Percentiles rank a stretch among this genome's conserved stretches.
These are phyloP conservation scores for Toxonevra muliebris DNA, from an alignment of 2,888 invertebrate genomes.

Conservation along the genomic window DNA sequence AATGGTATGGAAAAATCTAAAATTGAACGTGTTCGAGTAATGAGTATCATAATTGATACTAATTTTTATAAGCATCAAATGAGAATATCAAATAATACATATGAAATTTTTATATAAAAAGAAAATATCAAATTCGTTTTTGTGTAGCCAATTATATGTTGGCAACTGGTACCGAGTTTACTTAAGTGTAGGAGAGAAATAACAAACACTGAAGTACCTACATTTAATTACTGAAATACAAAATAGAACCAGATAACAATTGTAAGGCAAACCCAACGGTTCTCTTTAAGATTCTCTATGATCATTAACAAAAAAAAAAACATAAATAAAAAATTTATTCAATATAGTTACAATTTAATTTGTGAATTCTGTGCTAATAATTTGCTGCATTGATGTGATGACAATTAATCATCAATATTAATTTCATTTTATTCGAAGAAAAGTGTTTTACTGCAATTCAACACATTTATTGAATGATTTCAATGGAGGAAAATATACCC, in stretches of 20 bases:
- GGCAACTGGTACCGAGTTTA: background rate
- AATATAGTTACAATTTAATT: too few relatives aligned
- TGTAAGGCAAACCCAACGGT: slow-evolving; percentile 28
- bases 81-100: slow-evolving; percentile 39
- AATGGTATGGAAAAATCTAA: too few relatives aligned
- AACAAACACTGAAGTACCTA: background rate
- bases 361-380: too few relatives aligned
- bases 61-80: slow-evolving; percentile 49
- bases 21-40: background rate
- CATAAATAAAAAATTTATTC: too few relatives aligned
- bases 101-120: slow-evolving; percentile 4
- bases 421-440: background rate
- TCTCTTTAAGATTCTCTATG: slow-evolving; percentile 8
- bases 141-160: slow-evolving; percentile 4
- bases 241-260: slow-evolving; percentile 33
- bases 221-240: slow-evolving; percentile 26
- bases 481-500: slow-evolving; percentile 49
- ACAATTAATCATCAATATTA: background rate
- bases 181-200: background rate
- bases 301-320: too few relatives aligned
- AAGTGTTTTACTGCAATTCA: background rate
- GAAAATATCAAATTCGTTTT: background rate
- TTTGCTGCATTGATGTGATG: background rate
- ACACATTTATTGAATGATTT: slow-evolving; percentile 5
- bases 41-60: slow-evolving; percentile 47